Evolutionary conservation across 2,888 invertebrate species (phyloP), one percentile per base, ranked within the genome.

Genomic region (Aleiodes leptofemur): DNA sequence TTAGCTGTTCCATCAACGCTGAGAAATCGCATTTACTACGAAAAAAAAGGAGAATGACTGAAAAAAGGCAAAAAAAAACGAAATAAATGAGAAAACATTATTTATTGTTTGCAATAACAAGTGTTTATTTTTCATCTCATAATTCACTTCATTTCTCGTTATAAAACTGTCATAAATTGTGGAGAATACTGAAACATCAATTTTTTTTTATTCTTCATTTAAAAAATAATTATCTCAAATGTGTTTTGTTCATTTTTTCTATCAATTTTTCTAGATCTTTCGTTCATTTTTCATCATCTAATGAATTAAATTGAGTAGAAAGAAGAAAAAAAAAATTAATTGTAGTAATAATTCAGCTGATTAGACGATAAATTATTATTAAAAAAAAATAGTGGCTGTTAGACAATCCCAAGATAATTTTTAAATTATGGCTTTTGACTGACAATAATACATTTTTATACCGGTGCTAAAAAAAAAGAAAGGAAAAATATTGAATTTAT

Each of bases 161-260:
- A 56, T 68, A 66, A 70, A 64, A 56, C 57, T 57, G 69, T 66
- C 55, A 51, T 71, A 71, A 72, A 71, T 75, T 71, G 68, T 75
- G 75, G 68, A 68, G 56, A 68, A 56, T 71, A 51, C 50, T 59
- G 69, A 75, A 72, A 55, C 71, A 72, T 75, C 71, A 71, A 50
- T 66, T 57, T 57, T 75, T 48, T 69, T 64, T 53, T 14, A 23
- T 31, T 34, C 38, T 64, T 56, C 14, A n/a, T 43, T 64, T 64
- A 16, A 48, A 64, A 64, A 64, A 64, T 64, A 64, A 64, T 64
- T 43, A 64, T 64, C 23, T 8, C 9, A 23, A 43, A 34, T 34
- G 38, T 7, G n/a, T 43, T 64, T 23, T 16, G 64, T 16, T 64
- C 23, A 23, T 43, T 9, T 59, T 69, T 31, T 9, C 23, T 23